Base-by-base conservation (phyloP, 2,888 invertebrate species). In the Polyommatus iphigenia region DNA sequence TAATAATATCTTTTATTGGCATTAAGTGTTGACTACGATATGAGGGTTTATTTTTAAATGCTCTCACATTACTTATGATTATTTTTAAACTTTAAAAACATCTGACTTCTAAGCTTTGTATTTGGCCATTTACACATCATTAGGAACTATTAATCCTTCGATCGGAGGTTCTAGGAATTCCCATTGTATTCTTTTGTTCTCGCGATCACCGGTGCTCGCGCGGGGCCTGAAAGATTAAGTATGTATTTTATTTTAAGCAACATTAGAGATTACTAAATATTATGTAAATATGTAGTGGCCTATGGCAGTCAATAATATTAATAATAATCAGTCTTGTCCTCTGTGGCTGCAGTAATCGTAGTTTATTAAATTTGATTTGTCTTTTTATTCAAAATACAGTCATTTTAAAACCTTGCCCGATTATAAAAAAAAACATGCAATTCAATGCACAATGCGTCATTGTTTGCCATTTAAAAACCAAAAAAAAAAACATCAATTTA, bases 401-500 rank as follows among this genome's bases (percentile, higher is more conserved):
- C 0, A 62, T 62, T 20, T 20, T 1, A 24, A 62, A 62, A 4
- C 62, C 13, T 62, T 62, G 24, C 62, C 24, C 4, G 24, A 62
- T 13, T 62, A 10, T 10, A 62, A 62, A 62, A 62, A 62, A 62
- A 62, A 24, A 24, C 20, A 59, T 10, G 8, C 59, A 24, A 59
- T 59, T 8, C 3, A 59, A 59, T 24, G 62, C 62, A 67, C 67
- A 67, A 67, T 46, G 20, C 41, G 54, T 29, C 46, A 50, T 29
- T 75, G 75, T 75, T 75, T 75, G 50, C 50, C 72, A 77, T 73
- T 18, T 67, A 15, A 29, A 59, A 72, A 77, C 41, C 13, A 41
- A 20, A 77, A 57, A 20, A 77, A 57, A 83, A 85, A 85, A 84
- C 84, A 82, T 84, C 82, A 82, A 83, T 84, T 82, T 81, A 80